Base-by-base conservation (phyloP, 2,113 vertebrate genomes). In the Puma concolor region DNA sequence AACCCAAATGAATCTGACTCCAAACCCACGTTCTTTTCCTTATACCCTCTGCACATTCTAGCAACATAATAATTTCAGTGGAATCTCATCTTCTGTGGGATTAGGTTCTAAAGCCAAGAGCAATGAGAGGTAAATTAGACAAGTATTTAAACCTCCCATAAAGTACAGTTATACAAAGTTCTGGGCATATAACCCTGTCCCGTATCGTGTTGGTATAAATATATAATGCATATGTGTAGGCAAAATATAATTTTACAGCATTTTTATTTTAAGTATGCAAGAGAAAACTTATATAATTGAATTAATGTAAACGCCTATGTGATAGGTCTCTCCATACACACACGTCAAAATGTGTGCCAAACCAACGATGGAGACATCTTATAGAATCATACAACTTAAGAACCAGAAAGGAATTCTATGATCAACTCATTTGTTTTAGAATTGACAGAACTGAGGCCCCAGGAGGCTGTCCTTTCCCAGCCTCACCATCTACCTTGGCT, bases 181-280 rank as follows among this genome's bases (percentile, higher is more conserved):
- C 23, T 1, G 41, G 77, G 25, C 52, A 54, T 41, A 48, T 31
- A 74, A 85, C 31, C 31, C 31, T 72, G 27, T 54, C 79, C 52
- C 38, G 11, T 82, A n/a, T 89, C 31, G 8, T 64, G 57, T 89
- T 95, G 67, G 2, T 85, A 76, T 76, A 91, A 85, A 57, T 60
- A 76, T 50, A 80, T 67, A 48, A 69, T 67, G 13, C 44, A 6
- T 76, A 57, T 41, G 19, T 79, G 60, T 72, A 69, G 71, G 16
- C 44, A 91, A 88, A 95, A 87, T 86, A 14, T 50, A 90, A 94
- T 41, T 81, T 60, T 92, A 82, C 1, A 64, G 64, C 77, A 76
- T 41, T 91, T 72, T n/a, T 93, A 93, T 96, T 93, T 94, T 41
- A 94, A 95, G 67, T 64, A 91, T 66, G 31, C 72, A 79, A 83